phyloP scores from a whole-genome alignment of 2,797 vertebrate species.

The Crax fasciolata region DNA sequence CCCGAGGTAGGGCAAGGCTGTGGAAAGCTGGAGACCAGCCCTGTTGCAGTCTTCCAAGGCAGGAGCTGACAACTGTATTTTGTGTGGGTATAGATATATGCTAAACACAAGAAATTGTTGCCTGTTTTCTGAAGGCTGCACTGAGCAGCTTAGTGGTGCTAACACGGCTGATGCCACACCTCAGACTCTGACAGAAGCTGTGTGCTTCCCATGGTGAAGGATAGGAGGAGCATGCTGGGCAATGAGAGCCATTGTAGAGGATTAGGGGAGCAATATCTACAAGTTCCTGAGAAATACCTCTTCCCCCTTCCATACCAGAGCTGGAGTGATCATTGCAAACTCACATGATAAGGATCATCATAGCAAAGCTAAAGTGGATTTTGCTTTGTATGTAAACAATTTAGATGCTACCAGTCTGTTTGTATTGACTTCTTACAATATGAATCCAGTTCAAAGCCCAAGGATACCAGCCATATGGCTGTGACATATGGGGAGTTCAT shows the following conservation, averaged over 20 bases:
- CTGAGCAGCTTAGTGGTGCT: neutral
- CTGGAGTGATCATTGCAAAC: neutral
- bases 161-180: neutral
- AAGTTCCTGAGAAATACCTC: neutral
- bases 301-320: neutral
- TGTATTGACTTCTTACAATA: neutral
- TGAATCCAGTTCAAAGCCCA: neutral
- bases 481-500: neutral
- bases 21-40: neutral
- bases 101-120: neutral
- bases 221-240: neutral
- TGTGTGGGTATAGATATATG: too few relatives aligned
- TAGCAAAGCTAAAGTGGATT: neutral
- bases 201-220: too few relatives aligned
- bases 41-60: rapidly evolving
- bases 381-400: neutral
- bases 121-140: neutral
- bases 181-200: neutral
- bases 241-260: neutral
- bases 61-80: neutral
- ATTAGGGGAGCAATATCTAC: neutral
- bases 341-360: too few relatives aligned
- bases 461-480: neutral
- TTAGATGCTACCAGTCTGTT: neutral
- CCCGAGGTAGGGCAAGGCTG: neutral